These are phyloP conservation scores for Pipra filicauda DNA, from an alignment of 2,113 vertebrate species.

Conservation along the genomic window DNA sequence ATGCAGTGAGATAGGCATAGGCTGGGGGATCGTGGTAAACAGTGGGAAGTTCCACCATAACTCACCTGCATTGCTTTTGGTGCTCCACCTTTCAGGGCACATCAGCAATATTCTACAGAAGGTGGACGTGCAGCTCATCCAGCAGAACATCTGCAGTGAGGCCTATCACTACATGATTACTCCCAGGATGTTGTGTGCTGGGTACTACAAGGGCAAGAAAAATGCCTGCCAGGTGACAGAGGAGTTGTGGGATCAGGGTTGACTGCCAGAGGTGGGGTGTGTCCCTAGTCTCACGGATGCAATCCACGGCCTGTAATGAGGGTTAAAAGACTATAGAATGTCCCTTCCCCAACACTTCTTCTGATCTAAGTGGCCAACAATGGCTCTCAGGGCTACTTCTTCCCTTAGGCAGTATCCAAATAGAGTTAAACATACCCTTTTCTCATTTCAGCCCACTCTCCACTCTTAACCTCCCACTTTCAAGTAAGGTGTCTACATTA, in stretches of 20 bases:
- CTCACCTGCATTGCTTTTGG: background rate
- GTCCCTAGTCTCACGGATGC: background rate
- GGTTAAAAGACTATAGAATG: background rate
- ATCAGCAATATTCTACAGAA: conserved; percentile 85
- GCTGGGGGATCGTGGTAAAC: background rate
- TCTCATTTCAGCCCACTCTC: background rate
- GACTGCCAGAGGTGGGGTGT: background rate
- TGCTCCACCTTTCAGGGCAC: conserved; percentile 66
- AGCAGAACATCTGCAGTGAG: conserved; percentile 83
- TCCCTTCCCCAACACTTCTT: background rate
- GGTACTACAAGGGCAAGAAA: conserved; percentile 85
- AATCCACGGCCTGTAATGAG: background rate
- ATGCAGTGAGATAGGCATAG: background rate
- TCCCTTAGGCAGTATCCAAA: background rate
- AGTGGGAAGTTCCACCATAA: background rate
- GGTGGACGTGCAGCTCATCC: conserved; percentile 84
- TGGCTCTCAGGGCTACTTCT: background rate
- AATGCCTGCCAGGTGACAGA: conserved; percentile 89
- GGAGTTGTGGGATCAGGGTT: background rate
- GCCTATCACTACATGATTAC: conserved; percentile 86
- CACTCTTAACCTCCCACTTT: background rate
- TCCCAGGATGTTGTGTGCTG: conserved; percentile 94
- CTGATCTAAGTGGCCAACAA: background rate
- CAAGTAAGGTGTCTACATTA: background rate
- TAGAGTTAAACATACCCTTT: background rate